These are phyloP conservation scores for Mythimna loreyi DNA, from an alignment of 2,888 invertebrate species.

Conservation along the genomic window DNA sequence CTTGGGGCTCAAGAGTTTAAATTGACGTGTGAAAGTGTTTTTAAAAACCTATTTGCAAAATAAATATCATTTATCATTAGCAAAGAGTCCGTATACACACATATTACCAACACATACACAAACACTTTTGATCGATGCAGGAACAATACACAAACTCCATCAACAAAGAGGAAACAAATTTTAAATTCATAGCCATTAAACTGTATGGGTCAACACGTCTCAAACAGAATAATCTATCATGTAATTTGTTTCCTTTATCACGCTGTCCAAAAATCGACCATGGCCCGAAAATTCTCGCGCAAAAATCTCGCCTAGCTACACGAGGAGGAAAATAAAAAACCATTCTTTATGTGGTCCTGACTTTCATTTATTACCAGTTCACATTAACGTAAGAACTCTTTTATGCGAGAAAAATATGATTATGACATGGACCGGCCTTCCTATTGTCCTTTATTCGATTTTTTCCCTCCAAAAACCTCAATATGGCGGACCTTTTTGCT, in stretches of 20 bases:
- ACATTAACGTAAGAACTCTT: constrained; percentile 88
- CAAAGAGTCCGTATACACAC: no score
- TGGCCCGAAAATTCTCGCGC: constrained; percentile 33
- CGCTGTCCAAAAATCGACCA: constrained; percentile 53
- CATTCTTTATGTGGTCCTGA: constrained; percentile 77
- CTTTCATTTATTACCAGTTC: constrained; percentile 86
- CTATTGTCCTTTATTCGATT: constrained; percentile 88
- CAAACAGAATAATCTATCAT: constrained; percentile 60
- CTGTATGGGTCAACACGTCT: constrained; percentile 47
- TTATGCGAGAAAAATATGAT: constrained; percentile 89
- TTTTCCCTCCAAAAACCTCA: constrained; percentile 79
- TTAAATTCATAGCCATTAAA: constrained; percentile 43
- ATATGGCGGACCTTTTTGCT: constrained; percentile 78
- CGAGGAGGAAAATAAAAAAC: constrained; percentile 66
- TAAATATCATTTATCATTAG: no score
- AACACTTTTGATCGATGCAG: background rate
- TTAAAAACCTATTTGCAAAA: no score
- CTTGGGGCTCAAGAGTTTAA: no score
- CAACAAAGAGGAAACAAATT: constrained; percentile 25
- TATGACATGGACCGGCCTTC: constrained; percentile 84
- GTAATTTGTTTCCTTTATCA: constrained; percentile 64
- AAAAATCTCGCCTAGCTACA: constrained; percentile 53
- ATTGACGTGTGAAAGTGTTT: no score
- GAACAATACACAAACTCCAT: background rate
- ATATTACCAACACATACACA: background rate